Evolutionary conservation across 2,888 invertebrate genomes (phyloP).

Genomic region (Ormyrus labotus): DNA sequence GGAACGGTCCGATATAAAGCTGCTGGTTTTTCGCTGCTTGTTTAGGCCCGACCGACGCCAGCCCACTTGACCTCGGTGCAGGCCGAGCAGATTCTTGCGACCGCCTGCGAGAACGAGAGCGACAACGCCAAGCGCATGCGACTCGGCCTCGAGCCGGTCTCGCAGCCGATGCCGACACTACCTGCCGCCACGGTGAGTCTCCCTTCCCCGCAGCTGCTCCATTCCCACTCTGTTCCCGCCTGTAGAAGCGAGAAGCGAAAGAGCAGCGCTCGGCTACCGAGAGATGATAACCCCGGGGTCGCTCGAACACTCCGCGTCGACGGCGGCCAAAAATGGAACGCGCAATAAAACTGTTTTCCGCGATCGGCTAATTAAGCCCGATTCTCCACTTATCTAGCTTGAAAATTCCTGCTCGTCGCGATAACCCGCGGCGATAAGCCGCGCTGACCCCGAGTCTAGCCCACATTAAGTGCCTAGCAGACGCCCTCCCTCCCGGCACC

Average conservation of each 20-base stretch:
- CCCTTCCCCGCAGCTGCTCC: too few relatives aligned
- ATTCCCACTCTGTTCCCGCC: too few relatives aligned
- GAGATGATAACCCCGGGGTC: conserved; percentile 71
- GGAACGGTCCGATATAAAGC: too few relatives aligned
- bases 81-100: conserved; percentile 96
- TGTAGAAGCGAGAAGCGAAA: too few relatives aligned
- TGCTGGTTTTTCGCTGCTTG: conserved; percentile 48
- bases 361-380: too few relatives aligned
- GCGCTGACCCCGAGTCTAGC: conserved; percentile 66
- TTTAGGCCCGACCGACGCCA: conserved; percentile 93
- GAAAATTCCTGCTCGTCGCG: conserved; percentile 72
- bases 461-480: conserved; percentile 68
- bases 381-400: conserved; percentile 65
- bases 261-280: conserved; percentile 30
- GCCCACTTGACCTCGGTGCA: conserved; percentile 97
- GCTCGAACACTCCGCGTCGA: conserved; percentile 65
- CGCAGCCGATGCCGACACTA: conserved; percentile 90
- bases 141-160: conserved; percentile 94
- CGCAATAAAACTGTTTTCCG: too few relatives aligned
- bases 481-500: conserved; percentile 69
- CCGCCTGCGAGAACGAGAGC: conserved; percentile 98
- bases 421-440: conserved; percentile 67
- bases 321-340: too few relatives aligned
- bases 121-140: conserved; percentile 98
- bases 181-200: conserved; percentile 80